Evolutionary conservation across 2,113 vertebrate genomes (phyloP).

Genomic region (Prinia subflava): DNA sequence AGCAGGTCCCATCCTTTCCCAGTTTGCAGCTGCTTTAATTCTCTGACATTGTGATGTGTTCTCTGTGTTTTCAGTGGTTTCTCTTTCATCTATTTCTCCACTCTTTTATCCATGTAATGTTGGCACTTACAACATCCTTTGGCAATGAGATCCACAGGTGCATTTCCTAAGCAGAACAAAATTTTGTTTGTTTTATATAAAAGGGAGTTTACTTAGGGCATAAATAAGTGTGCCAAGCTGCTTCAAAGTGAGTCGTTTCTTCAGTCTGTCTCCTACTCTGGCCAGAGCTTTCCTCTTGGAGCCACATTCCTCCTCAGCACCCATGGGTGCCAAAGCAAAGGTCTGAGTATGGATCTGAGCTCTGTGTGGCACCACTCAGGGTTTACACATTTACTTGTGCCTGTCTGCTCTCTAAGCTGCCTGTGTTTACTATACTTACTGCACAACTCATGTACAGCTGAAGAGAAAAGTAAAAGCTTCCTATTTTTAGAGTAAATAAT

Average conservation of each 20-base stretch:
- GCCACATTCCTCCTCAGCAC: neutral
- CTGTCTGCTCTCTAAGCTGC: neutral
- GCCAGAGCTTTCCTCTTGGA: neutral
- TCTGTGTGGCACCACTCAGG: accelerated
- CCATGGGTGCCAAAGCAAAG: accelerated
- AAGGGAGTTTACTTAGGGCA: neutral
- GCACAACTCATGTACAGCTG: neutral
- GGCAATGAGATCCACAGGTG: neutral
- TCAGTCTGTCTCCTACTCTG: neutral
- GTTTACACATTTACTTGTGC: accelerated
- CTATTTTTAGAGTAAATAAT: neutral
- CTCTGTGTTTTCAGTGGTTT: neutral
- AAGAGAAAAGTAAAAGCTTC: neutral
- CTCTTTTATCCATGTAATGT: neutral
- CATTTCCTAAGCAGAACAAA: neutral
- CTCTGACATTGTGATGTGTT: neutral
- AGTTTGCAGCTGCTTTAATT: neutral
- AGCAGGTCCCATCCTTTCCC: neutral
- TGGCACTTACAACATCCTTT: neutral
- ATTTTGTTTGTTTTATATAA: neutral
- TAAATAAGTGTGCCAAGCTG: neutral
- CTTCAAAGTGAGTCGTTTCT: neutral
- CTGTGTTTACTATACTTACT: neutral
- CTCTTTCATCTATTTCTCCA: neutral
- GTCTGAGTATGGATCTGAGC: neutral